A percentile compares a stretch with the other conserved stretches of the same genome.
Evolutionary conservation across 2,888 invertebrate species (phyloP).

Genomic region (Mesochorus sp.): DNA sequence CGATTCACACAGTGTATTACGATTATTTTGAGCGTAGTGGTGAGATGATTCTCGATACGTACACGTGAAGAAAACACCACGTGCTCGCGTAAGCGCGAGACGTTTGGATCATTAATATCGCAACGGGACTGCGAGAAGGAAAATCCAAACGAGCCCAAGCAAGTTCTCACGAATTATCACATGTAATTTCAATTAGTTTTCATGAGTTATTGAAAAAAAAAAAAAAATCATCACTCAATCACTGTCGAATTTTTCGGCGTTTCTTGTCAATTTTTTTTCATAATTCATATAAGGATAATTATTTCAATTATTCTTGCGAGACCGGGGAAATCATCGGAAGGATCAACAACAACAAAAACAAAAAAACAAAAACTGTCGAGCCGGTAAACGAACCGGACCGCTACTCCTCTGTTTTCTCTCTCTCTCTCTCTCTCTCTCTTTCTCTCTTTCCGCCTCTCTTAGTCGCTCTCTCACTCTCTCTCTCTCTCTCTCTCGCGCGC

Average conservation of each 20-base stretch:
- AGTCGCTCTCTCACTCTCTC: slow-evolving; percentile 31
- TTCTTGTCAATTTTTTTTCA: neutral
- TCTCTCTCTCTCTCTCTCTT: slow-evolving; percentile 45
- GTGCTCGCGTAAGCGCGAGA: slow-evolving; percentile 24
- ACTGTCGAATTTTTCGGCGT: slow-evolving; percentile 1
- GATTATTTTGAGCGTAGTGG: too few relatives aligned
- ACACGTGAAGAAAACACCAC: slow-evolving; percentile 35
- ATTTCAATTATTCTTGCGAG: neutral
- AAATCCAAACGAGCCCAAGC: too few relatives aligned
- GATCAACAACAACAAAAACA: too few relatives aligned
- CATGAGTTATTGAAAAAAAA: neutral
- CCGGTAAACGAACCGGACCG: slow-evolving; percentile 38
- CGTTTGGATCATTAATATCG: slow-evolving; percentile 15
- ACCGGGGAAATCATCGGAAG: neutral
- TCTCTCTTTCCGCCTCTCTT: slow-evolving; percentile 28
- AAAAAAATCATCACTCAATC: slow-evolving; percentile 17
- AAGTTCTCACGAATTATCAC: slow-evolving; percentile 26
- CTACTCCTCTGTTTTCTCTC: slow-evolving; percentile 50
- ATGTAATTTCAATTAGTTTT: slow-evolving; percentile 11
- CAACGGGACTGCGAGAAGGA: slow-evolving; percentile 6
- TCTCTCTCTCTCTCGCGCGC: slow-evolving; percentile 15
- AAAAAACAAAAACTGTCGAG: slow-evolving; percentile 30
- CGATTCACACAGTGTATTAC: too few relatives aligned
- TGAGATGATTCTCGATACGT: neutral
- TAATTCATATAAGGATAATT: neutral